Evolutionary conservation across 2,888 invertebrate genomes (phyloP).

Genomic region (Tachina lurida): DNA sequence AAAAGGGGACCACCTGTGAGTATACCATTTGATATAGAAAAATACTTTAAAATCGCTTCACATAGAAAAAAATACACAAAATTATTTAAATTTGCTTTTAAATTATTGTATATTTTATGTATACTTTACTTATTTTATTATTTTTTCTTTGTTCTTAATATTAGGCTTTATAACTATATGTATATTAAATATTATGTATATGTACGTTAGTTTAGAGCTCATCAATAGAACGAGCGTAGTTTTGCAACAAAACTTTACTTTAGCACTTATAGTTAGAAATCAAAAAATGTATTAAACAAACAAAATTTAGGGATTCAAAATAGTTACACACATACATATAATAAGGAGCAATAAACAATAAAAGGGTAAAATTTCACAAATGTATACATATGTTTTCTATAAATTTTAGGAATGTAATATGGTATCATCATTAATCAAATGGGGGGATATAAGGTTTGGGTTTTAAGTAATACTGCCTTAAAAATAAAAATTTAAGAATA

Average conservation of each 20-base stretch:
- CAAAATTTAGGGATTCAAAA: slow-evolving; percentile 20
- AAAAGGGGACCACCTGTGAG: too few relatives aligned
- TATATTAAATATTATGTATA: slow-evolving; percentile 40
- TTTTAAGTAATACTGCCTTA: slow-evolving; percentile 78
- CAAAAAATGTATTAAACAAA: slow-evolving; percentile 29
- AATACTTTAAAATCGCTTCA: too few relatives aligned
- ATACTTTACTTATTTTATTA: background rate
- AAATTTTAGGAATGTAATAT: slow-evolving; percentile 63
- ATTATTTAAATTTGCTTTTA: slow-evolving; percentile 17
- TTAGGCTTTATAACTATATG: slow-evolving; percentile 24
- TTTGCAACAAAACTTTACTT: slow-evolving; percentile 66
- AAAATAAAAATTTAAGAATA: slow-evolving; percentile 41
- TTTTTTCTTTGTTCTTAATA: slow-evolving; percentile 43
- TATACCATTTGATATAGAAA: too few relatives aligned
- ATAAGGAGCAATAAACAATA: slow-evolving; percentile 19
- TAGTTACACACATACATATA: slow-evolving; percentile 9
- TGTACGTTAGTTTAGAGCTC: slow-evolving; percentile 65
- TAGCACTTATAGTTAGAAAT: slow-evolving; percentile 39
- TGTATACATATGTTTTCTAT: slow-evolving; percentile 14
- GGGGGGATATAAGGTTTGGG: slow-evolving; percentile 37
- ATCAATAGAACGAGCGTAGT: slow-evolving; percentile 70
- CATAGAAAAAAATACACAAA: background rate
- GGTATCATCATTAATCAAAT: slow-evolving; percentile 14
- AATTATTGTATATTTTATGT: slow-evolving; percentile 32
- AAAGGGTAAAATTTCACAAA: slow-evolving; percentile 26